Evolutionary conservation across 2,888 invertebrate species (phyloP).

Genomic region (Aphodius sticticus): DNA sequence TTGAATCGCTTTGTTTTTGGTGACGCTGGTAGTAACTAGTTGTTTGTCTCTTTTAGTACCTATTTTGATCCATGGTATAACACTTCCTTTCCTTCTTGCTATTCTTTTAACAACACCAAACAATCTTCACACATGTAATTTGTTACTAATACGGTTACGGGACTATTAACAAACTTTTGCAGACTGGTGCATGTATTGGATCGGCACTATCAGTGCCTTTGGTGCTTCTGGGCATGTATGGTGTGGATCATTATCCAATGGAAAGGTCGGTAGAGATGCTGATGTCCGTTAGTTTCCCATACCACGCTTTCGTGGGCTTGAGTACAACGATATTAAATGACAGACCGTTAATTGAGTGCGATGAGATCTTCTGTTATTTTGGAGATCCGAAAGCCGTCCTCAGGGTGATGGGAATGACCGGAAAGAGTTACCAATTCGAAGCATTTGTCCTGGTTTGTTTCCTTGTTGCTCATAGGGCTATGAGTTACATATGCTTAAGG

Average conservation of each 20-base stretch:
- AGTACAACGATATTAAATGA: slow-evolving; percentile 17
- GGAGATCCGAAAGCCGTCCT: slow-evolving; percentile 23
- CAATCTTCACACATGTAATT: no score
- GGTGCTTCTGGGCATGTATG: slow-evolving; percentile 30
- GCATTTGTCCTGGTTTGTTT: slow-evolving; percentile 16
- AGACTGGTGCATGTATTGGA: slow-evolving; percentile 34
- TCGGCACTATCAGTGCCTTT: slow-evolving; percentile 29
- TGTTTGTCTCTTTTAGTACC: no score
- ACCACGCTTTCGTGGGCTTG: slow-evolving; percentile 31
- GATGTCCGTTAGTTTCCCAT: slow-evolving; percentile 28
- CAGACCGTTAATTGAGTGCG: slow-evolving; percentile 28
- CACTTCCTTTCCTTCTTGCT: no score
- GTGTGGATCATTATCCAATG: slow-evolving; percentile 27
- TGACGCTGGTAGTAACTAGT: no score
- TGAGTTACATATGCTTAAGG: slow-evolving; percentile 28
- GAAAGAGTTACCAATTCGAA: slow-evolving; percentile 12
- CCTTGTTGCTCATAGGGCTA: slow-evolving; percentile 22
- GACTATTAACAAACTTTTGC: background rate
- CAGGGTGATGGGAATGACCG: slow-evolving; percentile 27
- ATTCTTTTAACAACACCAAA: no score
- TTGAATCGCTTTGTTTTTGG: no score
- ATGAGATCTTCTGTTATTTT: slow-evolving; percentile 32
- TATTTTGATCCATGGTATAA: no score
- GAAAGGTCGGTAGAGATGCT: slow-evolving; percentile 19
- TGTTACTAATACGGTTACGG: background rate